Base-by-base conservation (phyloP, 2,888 invertebrate genomes). In the Nebria brevicollis region DNA sequence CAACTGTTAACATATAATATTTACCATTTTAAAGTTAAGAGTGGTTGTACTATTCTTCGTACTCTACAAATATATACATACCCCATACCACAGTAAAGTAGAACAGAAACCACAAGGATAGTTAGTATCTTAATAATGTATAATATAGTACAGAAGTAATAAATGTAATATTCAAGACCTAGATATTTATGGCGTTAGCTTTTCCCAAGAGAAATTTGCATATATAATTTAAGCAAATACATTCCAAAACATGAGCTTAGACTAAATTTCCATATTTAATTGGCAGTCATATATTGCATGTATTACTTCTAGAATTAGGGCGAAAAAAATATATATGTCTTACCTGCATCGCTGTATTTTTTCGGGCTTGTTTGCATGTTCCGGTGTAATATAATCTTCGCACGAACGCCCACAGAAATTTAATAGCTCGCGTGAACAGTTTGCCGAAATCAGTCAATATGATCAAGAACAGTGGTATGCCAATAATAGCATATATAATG, bases 371-470 rank as follows among this genome's bases (percentile, higher is more conserved):
- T 68, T 93, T 91, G 86, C 96, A 97, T 86, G 95, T 95, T 82
- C 97, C 95, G 0, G 96, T 97, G 87, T 96, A 96, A 88, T 96
- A 96, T 3, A 96, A 90, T 82, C 96, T 91, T 77, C 96, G 90
- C 13, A 96, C 95, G 86, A 94, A 96, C 0, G 95, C 94, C 96
- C 97, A 97, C 34, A 97, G 90, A 88, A 95, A 96, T 89, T 98
- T 98, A 83, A 98, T 95, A 83, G 93, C 93, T 84, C 97, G 92
- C 0, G 98, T 98, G 87, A 99, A 95, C 10, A 97, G 91, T 90
- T 97, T 98, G 84, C 98, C 98, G 87, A 98, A 95, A 90, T 98
- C 98, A 66, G 98, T 97, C 84, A 99, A 89, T 15, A 98, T 94
- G 81, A 99, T 96, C 84, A 99, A 91, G 89, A 99, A 98, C 86